These are phyloP conservation scores for Periophthalmodon schlosseri DNA, from an alignment of 2,113 vertebrate genomes.

Conservation along the genomic window DNA sequence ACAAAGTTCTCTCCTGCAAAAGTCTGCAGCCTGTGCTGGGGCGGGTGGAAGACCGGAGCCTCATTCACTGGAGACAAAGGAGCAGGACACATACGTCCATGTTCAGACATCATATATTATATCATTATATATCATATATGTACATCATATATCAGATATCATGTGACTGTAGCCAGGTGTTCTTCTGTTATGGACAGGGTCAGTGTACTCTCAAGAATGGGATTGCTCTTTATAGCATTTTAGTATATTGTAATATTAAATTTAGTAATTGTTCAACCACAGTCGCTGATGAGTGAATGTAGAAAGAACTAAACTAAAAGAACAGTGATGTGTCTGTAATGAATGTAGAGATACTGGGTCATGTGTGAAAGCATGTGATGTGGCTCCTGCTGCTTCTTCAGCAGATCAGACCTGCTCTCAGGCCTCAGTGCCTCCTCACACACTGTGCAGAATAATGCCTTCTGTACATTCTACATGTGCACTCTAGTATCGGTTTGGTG, in stretches of 20 bases:
- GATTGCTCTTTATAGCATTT: no score
- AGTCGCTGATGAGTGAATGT: background rate
- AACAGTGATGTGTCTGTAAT: no score
- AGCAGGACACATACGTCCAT: background rate
- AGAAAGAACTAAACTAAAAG: no score
- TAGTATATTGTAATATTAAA: background rate
- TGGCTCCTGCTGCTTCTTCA: no score
- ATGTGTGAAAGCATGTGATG: no score
- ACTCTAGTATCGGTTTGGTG: no score
- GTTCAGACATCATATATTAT: background rate
- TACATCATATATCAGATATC: background rate
- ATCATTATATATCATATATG: no score
- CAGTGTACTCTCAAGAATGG: background rate
- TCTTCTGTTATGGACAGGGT: no score
- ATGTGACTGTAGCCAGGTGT: background rate
- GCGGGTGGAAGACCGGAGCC: conserved; percentile 78
- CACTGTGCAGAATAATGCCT: no score
- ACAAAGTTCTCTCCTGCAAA: conserved; percentile 84
- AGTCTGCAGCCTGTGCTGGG: conserved; percentile 68
- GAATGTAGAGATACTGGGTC: no score
- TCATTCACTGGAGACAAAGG: conserved; percentile 70
- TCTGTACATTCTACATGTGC: background rate
- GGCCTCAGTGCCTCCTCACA: no score
- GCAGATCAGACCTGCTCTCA: no score
- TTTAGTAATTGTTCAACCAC: background rate